phyloP scores from a whole-genome alignment of 92 coral and sea anemone species.

The Epizoanthus rinbou region DNA sequence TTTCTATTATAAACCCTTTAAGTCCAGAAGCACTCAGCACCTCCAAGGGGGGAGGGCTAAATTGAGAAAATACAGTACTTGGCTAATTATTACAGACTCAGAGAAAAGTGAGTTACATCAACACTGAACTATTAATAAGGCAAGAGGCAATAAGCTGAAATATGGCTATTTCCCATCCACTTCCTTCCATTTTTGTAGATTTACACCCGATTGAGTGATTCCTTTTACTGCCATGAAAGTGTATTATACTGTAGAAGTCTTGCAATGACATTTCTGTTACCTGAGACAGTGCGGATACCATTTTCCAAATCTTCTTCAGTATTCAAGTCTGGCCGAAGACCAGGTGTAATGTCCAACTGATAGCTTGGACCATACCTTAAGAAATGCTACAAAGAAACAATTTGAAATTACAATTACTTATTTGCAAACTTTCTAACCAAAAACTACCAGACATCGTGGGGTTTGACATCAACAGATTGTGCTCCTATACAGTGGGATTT shows the following conservation, averaged over 20 bases:
- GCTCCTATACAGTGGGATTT: neutral
- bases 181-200: too few relatives aligned
- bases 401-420: neutral
- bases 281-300: conserved; percentile 64
- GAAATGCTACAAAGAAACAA: conserved; percentile 61
- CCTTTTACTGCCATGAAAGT: neutral
- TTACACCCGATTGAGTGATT: too few relatives aligned
- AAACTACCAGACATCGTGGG: too few relatives aligned
- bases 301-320: conserved; percentile 69
- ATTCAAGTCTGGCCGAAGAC: conserved; percentile 75
- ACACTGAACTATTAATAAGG: too few relatives aligned
- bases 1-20: too few relatives aligned
- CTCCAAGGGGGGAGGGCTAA: too few relatives aligned
- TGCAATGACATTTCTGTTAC: conserved; percentile 29
- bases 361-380: conserved; percentile 92
- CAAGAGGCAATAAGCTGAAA: too few relatives aligned
- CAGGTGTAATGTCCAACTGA: conserved; percentile 80
- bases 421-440: neutral
- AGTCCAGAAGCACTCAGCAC: too few relatives aligned
- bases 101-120: too few relatives aligned
- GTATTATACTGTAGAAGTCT: neutral
- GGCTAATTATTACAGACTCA: too few relatives aligned
- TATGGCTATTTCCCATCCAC: too few relatives aligned
- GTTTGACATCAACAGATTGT: neutral
- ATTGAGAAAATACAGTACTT: too few relatives aligned